phyloP scores from a whole-genome alignment of 2,113 vertebrate species.

The Macrotus californicus region DNA sequence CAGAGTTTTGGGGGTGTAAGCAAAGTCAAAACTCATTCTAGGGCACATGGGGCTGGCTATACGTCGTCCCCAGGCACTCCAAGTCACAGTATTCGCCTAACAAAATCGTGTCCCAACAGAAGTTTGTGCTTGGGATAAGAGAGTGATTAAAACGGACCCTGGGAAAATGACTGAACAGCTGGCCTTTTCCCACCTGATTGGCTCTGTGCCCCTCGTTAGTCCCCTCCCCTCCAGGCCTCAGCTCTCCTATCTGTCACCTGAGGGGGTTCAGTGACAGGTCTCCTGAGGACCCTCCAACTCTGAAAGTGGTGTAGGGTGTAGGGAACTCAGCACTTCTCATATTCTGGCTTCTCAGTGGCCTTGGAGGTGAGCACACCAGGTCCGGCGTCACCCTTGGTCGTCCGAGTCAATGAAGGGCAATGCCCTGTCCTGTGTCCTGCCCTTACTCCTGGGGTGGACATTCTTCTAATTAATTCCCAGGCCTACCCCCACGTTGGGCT shows the following conservation, averaged over 20 bases:
- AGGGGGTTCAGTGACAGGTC: background rate
- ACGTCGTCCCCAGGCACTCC: background rate
- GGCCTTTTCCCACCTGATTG: background rate
- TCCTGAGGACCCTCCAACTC: background rate
- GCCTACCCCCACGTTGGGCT: background rate
- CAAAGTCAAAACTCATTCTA: background rate
- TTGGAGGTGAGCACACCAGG: background rate
- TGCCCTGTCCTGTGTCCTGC: background rate
- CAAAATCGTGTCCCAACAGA: background rate
- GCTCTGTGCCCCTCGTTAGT: background rate
- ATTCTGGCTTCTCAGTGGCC: background rate
- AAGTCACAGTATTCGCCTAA: background rate
- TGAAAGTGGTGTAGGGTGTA: no score
- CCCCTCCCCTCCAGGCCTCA: background rate
- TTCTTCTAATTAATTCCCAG: background rate
- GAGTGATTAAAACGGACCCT: background rate
- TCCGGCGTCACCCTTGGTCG: background rate
- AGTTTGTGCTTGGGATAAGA: background rate
- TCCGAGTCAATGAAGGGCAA: rapidly evolving
- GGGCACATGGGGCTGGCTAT: background rate
- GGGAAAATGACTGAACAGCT: background rate
- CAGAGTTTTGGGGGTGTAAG: background rate
- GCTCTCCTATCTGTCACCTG: background rate
- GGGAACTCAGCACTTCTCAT: background rate
- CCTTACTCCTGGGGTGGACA: background rate